These are phyloP conservation scores for Apodemia mormo DNA, from an alignment of 2,888 invertebrate genomes.

Conservation along the genomic window DNA sequence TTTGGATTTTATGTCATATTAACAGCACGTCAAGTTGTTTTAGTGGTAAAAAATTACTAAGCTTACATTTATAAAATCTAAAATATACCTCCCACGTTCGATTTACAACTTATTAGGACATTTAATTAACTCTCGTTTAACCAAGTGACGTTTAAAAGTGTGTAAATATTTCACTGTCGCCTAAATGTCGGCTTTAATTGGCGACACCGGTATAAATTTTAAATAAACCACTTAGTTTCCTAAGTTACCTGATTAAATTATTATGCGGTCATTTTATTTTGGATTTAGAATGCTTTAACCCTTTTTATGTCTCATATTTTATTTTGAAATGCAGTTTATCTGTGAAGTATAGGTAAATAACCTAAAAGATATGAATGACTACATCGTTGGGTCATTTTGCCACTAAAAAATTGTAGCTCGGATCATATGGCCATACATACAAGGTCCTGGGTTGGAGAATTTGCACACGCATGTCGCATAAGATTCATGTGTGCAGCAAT, in stretches of 20 bases:
- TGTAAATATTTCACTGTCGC: constrained; percentile 11
- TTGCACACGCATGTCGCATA: no score
- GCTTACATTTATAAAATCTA: background rate
- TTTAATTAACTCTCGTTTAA: constrained; percentile 11
- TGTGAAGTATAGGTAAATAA: background rate
- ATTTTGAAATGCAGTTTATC: background rate
- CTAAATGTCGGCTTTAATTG: constrained; percentile 11
- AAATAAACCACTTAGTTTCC: constrained; percentile 4
- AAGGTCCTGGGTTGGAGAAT: no score
- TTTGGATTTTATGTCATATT: no score
- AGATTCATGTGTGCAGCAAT: no score
- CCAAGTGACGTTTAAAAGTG: constrained; percentile 11
- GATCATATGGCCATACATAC: no score
- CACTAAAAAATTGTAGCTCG: no score
- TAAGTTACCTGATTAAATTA: constrained; percentile 11
- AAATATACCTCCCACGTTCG: background rate
- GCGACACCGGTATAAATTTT: constrained; percentile 14
- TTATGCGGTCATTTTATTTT: constrained; percentile 10
- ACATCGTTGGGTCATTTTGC: no score
- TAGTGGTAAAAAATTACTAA: no score
- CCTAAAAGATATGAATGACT: no score
- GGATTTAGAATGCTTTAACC: background rate
- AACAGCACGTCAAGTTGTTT: no score
- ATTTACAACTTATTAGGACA: constrained; percentile 13
- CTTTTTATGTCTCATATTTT: constrained; percentile 8